These are phyloP conservation scores for Rhinogobius similis DNA, from an alignment of 2,113 vertebrate genomes.

Conservation along the genomic window DNA sequence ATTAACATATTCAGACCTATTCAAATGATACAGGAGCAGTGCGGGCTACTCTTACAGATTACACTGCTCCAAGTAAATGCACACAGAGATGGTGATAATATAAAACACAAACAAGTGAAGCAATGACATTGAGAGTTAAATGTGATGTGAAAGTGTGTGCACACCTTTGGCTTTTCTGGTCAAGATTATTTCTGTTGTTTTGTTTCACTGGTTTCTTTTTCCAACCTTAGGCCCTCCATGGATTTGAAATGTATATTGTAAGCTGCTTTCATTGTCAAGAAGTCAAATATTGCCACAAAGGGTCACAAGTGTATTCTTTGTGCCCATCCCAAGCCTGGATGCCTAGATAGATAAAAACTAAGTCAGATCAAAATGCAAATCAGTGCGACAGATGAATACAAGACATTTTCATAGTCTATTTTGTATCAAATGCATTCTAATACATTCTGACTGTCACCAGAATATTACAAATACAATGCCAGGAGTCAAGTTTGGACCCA, in stretches of 20 bases:
- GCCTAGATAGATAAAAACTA: background rate
- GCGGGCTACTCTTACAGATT: constrained; percentile 63
- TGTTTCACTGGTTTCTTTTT: constrained; percentile 5
- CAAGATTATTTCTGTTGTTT: constrained; percentile 27
- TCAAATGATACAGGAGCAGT: constrained; percentile 62
- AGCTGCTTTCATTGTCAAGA: background rate
- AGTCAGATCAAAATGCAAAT: background rate
- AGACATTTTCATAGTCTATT: background rate
- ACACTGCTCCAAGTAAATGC: constrained; percentile 62
- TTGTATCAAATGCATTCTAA: background rate
- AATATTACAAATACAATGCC: background rate
- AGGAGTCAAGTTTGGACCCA: background rate
- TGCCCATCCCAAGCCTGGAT: background rate
- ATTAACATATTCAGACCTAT: constrained; percentile 74
- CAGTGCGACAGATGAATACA: background rate
- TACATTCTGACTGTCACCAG: background rate
- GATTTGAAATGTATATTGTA: background rate
- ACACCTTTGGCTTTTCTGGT: constrained; percentile 30
- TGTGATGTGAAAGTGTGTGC: constrained; percentile 29
- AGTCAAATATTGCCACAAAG: background rate
- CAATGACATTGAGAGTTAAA: constrained; percentile 66
- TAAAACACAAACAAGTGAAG: constrained; percentile 39
- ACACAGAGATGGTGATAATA: constrained; percentile 59
- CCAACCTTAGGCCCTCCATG: constrained; percentile 11
- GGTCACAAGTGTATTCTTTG: background rate